Base-by-base conservation (phyloP, 2,797 vertebrate species). In the Paguma larvata region DNA sequence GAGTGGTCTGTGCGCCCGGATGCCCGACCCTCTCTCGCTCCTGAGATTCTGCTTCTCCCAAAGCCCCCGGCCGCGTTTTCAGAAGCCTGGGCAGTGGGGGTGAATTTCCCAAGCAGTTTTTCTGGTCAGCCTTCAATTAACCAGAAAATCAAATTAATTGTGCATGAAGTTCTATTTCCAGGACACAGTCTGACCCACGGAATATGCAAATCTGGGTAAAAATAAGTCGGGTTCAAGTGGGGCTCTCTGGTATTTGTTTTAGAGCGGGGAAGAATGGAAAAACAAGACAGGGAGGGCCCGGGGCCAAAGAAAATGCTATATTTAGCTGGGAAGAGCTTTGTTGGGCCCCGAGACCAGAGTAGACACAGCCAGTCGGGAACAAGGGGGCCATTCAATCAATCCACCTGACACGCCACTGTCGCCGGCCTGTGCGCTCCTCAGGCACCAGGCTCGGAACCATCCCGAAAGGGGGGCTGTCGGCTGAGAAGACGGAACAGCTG, bases 401-500 rank as follows among this genome's bases (percentile, higher is more conserved):
- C 96, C 97, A 97, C 96, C 97, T 96, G 97, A 95, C 90, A 46
- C 0, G 1, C 63, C 32, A 84, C 82, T 79, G 96, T 86, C 8
- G 7, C 53, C 0, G 19, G 91, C 68, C 70, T 0, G 7, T 1
- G 21, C 12, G 80, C 56, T 75, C 56, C 85, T 38, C 65, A 38
- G 84, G 85, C 92, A 23, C 80, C 0, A 0, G 30, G 46, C 96
- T 87, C 92, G 44, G 38, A 53, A 73, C 62, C 46, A 6, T 94
- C 80, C 73, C 82, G 85, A 65, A 95, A 94, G 90, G 97, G 90
- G 97, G 97, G 98, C 98, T 97, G 98, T 97, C 96, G 98, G 94
- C 97, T 78, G 97, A 98, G 97, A 98, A 97, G 97, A 97, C 96
- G 95, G 88, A 98, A 98, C 98, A 98, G 98, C 98, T 98, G 98